Evolutionary conservation across 2,113 vertebrate species (phyloP), one percentile per base, ranked within the genome.

Genomic region (Tragulus kanchil): DNA sequence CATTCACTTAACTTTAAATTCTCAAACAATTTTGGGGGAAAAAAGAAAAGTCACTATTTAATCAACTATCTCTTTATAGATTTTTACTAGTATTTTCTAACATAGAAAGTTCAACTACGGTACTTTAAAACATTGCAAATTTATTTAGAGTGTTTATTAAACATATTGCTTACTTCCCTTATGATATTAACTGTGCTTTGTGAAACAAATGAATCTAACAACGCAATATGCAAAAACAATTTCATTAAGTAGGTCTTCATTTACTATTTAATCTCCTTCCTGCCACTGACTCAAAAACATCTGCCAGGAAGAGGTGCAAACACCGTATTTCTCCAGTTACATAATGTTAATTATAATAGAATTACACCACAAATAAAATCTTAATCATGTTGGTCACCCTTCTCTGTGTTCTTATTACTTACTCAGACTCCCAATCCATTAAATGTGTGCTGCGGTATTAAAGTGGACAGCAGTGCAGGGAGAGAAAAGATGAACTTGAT

Each of bases 291-390:
- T 85, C 81, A 67, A 59, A 85, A 89, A 84, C 83, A 67, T 56
- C 94, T 94, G 79, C 69, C 89, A 93, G 94, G 69, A 78, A 71
- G 88, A 90, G 95, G 91, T 16, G n/a, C 26, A 69, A 61, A 88
- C 31, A 65, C 54, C 31, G 2, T 81, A 58, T 90, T 86, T 95
- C 91, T 97, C 85, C 84, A 75, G 83, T 95, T 96, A 97, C 89
- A 81, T 95, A 90, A 94, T 82, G 73, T 96, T 96, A 96, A 98
- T 97, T 95, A 95, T 56, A 89, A 94, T 64, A 42, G 89, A 94
- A 96, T 97, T 71, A 73, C 88, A 59, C 77, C 19, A 89, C 85
- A 93, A 89, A 91, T 82, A 85, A 92, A 92, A 86, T 91, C 93
- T 97, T 93, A 83, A 94, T 94, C 94, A 96, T 42, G 11, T 8